Evolutionary conservation across 1,140 invertebrate species (phyloP).

Genomic region (Ceratosolen solmsi): DNA sequence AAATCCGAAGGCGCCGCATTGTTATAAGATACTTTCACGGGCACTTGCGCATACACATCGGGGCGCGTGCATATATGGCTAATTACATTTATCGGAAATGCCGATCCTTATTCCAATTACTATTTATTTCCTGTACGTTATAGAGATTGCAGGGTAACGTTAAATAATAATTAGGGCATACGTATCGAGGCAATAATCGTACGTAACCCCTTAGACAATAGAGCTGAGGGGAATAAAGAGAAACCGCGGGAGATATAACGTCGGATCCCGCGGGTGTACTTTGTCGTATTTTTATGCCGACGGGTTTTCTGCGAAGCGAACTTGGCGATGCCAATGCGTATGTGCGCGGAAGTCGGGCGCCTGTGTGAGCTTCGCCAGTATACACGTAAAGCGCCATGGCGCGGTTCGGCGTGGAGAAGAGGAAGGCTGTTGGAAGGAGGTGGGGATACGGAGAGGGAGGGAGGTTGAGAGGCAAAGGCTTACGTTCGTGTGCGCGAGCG

Average conservation of each 20-base stretch:
- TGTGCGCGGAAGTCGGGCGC: not conserved
- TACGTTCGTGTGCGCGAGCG: not conserved
- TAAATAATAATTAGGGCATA: not conserved
- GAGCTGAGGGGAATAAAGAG: not conserved
- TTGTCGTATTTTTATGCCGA: slow-evolving; percentile 50
- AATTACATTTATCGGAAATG: no score
- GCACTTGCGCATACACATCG: no score
- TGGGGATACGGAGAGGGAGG: not conserved
- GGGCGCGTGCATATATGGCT: no score
- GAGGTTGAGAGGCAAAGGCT: not conserved
- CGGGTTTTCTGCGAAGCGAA: slow-evolving; percentile 31
- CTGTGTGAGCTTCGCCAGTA: not conserved
- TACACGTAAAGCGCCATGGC: not conserved
- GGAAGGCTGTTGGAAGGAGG: not conserved
- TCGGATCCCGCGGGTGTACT: slow-evolving; percentile 19
- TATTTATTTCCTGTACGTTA: not conserved
- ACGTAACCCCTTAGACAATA: not conserved
- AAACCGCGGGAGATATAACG: slow-evolving; percentile 39
- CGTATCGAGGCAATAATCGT: not conserved
- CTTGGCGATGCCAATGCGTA: not conserved
- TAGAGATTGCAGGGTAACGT: not conserved
- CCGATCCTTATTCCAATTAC: not conserved
- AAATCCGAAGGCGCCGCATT: no score
- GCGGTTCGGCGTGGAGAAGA: not conserved
- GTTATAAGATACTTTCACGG: no score